Evolutionary conservation across 2,888 invertebrate species (phyloP), one percentile per base, ranked within the genome.

Genomic region (Pinctada fucata): DNA sequence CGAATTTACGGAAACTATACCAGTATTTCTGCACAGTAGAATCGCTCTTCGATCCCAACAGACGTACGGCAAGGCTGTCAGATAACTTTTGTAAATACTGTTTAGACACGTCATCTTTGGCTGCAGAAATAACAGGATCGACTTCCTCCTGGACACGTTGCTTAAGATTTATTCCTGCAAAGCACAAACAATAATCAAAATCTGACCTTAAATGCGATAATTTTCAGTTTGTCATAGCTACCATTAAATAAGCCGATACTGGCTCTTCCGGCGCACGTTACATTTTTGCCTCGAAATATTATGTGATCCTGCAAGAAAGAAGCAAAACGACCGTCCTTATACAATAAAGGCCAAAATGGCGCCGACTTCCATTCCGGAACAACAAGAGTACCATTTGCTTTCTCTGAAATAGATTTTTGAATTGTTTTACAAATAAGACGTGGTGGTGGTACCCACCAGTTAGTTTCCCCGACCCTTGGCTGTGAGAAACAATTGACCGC

Each of bases 391-490:
- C 75, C 47, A 10, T 50, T 50, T n/a, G 72, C 58, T 50, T 68
- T 75, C 52, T 76, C 79, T 13, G 6, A 13, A 6, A 63, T 31
- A 48, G 68, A 49, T 69, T 79, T 76, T 13, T 63, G 52, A 64
- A 79, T 67, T 67, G 72, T 64, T 3, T 50, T 16, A 13, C 63
- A 47, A 31, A 76, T 72, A 16, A 67, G 63, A 13, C 16, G 71
- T 63, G 76, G 76, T 13, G 79, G 79, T 6, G 79, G 79, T 64
- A 79, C 79, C 66, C 58, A 16, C 79, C 72, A 79, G 45, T 79
- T 79, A 4, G 52, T 45, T 5, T 52, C 48, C 69, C 73, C 31
- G 31, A 31, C 31, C 31, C 31, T 1, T 31, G 31, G 31, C 31
- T 31, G 31, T 31, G 31, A 31, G 31, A 31, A 31, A 31, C 31